Percentiles rank a stretch among this genome's conserved stretches.
These are phyloP conservation scores for Euthynnus affinis DNA, from an alignment of 2,797 vertebrate genomes.

Conservation along the genomic window DNA sequence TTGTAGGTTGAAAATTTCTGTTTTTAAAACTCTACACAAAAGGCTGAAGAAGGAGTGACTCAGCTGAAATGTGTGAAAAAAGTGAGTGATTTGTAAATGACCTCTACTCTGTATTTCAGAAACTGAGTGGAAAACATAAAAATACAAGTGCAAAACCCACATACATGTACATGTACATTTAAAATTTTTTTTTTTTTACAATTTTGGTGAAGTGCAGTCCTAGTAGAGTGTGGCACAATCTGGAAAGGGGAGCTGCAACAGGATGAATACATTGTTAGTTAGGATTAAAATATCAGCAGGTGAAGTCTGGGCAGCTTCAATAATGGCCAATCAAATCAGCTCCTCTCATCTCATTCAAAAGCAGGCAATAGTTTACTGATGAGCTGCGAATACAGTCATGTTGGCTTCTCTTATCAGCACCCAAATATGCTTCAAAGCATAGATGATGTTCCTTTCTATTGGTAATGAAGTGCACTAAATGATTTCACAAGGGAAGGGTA, in stretches of 20 bases:
- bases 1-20: background rate
- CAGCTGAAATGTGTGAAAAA: background rate
- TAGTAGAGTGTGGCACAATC: background rate
- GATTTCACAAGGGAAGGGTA: slow-evolving; percentile 36
- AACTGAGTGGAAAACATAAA: background rate
- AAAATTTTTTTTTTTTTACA: no score
- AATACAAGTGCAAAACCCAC: background rate
- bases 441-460: background rate
- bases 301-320: background rate
- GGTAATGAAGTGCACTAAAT: slow-evolving; percentile 7
- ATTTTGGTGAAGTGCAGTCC: background rate
- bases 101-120: background rate
- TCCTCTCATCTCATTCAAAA: slow-evolving; percentile 15
- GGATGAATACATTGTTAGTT: slow-evolving; percentile 9
- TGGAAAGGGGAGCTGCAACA: background rate
- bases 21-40: slow-evolving; percentile 9
- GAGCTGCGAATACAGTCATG: background rate
- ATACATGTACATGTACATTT: background rate
- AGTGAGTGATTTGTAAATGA: no score
- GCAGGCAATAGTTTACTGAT: slow-evolving; percentile 24
- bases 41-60: background rate
- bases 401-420: background rate
- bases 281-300: slow-evolving; percentile 28
- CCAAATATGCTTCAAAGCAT: background rate
- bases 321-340: slow-evolving; percentile 41